Evolutionary conservation across 2,888 invertebrate genomes (phyloP).

Genomic region (Drosophila peninsularis): DNA sequence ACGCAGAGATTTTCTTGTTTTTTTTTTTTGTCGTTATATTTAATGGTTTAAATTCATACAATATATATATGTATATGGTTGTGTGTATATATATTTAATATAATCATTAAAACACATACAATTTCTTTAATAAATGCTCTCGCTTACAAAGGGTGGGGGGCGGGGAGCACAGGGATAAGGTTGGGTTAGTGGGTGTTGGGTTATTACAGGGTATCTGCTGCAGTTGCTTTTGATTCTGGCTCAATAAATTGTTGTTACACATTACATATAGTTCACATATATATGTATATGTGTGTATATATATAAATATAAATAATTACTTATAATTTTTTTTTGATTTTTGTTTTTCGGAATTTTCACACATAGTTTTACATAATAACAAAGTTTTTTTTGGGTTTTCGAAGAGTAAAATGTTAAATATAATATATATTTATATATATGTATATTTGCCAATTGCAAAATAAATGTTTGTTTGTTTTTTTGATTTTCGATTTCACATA

Average conservation of each 20-base stretch:
- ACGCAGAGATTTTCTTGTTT: constrained; percentile 38
- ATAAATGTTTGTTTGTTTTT: constrained; percentile 40
- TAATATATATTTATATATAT: constrained; percentile 57
- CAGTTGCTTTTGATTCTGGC: constrained; percentile 64
- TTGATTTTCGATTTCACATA: constrained; percentile 57
- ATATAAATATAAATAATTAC: constrained; percentile 72
- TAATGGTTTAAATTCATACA: constrained; percentile 69
- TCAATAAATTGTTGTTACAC: constrained; percentile 57
- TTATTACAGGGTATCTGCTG: constrained; percentile 14
- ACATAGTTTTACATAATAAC: constrained; percentile 66
- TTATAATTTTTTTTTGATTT: constrained; percentile 46
- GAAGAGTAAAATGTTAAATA: constrained; percentile 65
- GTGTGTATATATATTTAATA: constrained; percentile 71
- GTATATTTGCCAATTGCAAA: constrained; percentile 73
- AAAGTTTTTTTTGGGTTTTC: constrained; percentile 50
- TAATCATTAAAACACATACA: constrained; percentile 82
- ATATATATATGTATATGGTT: constrained; percentile 63
- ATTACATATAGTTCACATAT: constrained; percentile 47
- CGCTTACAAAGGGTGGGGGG: constrained; percentile 65
- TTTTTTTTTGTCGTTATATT: constrained; percentile 52
- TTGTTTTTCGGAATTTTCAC: constrained; percentile 47
- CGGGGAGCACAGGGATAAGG: background rate
- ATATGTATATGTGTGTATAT: constrained; percentile 46
- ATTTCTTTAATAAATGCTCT: constrained; percentile 79
- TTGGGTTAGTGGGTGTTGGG: constrained; percentile 16